These are phyloP conservation scores for Polyploca ridens DNA, from an alignment of 2,888 invertebrate genomes.

Conservation along the genomic window DNA sequence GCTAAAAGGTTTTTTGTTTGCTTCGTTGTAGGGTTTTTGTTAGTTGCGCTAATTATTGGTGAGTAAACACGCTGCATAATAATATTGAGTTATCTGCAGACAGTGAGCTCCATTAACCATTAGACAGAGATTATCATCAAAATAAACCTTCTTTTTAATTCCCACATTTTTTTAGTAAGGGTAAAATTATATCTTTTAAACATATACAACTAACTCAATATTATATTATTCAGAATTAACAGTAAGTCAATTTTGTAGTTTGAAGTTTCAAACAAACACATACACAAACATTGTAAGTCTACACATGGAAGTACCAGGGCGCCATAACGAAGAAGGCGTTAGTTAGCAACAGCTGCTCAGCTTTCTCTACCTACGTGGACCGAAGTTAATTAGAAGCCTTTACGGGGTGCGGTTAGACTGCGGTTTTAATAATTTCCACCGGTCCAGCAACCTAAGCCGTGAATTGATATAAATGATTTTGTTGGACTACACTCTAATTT, in stretches of 20 bases:
- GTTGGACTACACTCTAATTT: constrained; percentile 52
- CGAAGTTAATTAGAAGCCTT: constrained; percentile 75
- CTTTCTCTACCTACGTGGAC: constrained; percentile 48
- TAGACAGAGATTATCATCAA: too few species aligned
- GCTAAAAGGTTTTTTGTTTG: constrained; percentile 8
- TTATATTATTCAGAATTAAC: not conserved
- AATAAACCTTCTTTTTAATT: too few species aligned
- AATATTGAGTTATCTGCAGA: not conserved
- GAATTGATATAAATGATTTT: constrained; percentile 72
- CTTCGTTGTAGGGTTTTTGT: constrained; percentile 9
- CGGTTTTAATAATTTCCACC: constrained; percentile 74
- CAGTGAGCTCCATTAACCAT: not conserved
- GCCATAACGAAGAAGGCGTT: constrained; percentile 54
- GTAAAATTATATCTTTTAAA: too few species aligned
- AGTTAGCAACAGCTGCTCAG: constrained; percentile 63
- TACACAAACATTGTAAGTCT: constrained; percentile 20
- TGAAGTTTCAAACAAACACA: constrained; percentile 21
- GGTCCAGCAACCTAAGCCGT: constrained; percentile 51
- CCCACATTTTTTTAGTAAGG: too few species aligned
- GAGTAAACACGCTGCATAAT: not conserved
- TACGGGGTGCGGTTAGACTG: constrained; percentile 55
- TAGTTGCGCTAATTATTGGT: not conserved
- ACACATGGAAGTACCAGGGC: constrained; percentile 42
- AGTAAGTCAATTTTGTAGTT: not conserved
- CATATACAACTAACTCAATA: not conserved